Evolutionary conservation across 2,113 vertebrate genomes (phyloP).

Genomic region (Neolamprologus tretocephalus): DNA sequence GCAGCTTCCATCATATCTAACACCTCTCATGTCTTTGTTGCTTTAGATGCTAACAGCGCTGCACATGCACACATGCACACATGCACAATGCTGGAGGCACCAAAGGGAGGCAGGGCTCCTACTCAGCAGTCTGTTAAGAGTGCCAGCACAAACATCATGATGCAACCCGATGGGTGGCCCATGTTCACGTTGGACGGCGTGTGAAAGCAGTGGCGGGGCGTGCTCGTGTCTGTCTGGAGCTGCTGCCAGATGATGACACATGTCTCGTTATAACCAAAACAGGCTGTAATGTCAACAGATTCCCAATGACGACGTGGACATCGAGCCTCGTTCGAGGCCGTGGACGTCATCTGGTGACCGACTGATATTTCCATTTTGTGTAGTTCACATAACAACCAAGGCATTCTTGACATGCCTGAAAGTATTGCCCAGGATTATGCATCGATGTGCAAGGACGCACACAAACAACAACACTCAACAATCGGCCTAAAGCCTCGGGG

Average conservation of each 20-base stretch:
- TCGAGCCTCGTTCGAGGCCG: neutral
- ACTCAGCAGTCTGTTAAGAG: neutral
- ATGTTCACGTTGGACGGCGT: neutral
- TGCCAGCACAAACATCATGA: neutral
- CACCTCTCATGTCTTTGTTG: neutral
- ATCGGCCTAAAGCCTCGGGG: neutral
- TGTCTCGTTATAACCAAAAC: constrained; percentile 8
- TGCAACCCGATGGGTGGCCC: neutral
- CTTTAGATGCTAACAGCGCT: neutral
- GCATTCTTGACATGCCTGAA: neutral
- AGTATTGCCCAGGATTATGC: neutral
- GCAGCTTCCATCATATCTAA: neutral
- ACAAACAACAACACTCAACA: neutral
- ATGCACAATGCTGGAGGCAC: neutral
- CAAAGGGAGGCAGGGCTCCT: neutral
- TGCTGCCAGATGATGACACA: constrained; percentile 12
- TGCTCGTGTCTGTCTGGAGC: neutral
- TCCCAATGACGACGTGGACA: neutral
- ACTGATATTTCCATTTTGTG: neutral
- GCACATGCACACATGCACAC: neutral
- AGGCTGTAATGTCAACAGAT: neutral
- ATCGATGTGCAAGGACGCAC: neutral
- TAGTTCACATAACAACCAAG: neutral
- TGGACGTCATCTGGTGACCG: neutral
- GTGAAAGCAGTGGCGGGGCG: neutral